A percentile compares a stretch with the other conserved stretches of the same genome.
Evolutionary conservation across 2,113 vertebrate species (phyloP).

Genomic region (Ploceus nigricollis): DNA sequence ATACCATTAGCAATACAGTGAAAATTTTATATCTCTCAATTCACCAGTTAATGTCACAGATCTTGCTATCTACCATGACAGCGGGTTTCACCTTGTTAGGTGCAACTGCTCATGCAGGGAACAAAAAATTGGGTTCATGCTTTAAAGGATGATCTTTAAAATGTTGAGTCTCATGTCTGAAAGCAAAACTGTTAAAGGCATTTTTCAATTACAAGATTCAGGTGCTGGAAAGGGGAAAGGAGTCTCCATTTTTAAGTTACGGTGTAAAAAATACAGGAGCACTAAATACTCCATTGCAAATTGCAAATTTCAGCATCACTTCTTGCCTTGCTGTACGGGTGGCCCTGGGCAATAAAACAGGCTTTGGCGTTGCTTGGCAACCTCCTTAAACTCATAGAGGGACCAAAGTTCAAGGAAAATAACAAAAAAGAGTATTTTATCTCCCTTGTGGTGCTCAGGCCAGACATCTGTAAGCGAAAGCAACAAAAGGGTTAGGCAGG

Average conservation of each 20-base stretch:
- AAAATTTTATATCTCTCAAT: not conserved
- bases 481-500: not conserved
- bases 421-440: not conserved
- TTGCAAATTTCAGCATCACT: not conserved
- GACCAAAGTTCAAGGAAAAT: not conserved
- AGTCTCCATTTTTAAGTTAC: not conserved
- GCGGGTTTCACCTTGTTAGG: not conserved
- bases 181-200: not conserved
- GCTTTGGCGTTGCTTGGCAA: not conserved
- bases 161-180: not conserved
- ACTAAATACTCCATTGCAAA: not conserved
- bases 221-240: not conserved
- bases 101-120: accelerated
- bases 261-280: not conserved
- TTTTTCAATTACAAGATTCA: not conserved
- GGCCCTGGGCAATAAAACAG: not conserved
- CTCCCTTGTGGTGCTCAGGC: not conserved
- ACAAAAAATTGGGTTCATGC: not conserved
- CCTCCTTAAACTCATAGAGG: not conserved
- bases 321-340: accelerated
- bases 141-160: not conserved
- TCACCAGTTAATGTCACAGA: not conserved
- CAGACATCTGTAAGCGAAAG: not conserved
- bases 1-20: not conserved
- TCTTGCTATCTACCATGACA: not conserved